Evolutionary conservation across 2,797 vertebrate species (phyloP), one percentile per base, ranked within the genome.

Genomic region (Saxicola maurus): DNA sequence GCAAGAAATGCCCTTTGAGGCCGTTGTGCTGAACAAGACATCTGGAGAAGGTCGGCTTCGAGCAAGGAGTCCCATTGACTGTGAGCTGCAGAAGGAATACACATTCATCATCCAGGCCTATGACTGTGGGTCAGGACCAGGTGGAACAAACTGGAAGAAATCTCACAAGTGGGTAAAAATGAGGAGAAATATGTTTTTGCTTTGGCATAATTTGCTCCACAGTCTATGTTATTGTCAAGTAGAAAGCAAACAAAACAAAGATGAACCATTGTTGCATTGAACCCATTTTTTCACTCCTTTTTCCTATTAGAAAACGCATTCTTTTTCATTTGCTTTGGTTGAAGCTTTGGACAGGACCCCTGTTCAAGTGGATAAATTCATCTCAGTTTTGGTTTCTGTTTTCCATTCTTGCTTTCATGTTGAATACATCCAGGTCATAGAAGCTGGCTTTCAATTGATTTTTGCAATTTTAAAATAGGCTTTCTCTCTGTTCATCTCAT

Each of bases 31-130:
- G 92, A 99, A 99, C 95, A 98, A 98, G 86, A 99, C 99, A 5
- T 99, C 99, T 2, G 99, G 99, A 23, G 98, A 99, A 96, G 99
- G 99, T 90, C 98, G 98, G 88, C 98, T 99, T 81, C 98, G 91
- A 84, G 98, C 98, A 30, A 97, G 95, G 25, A 97, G 98, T 61
- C 97, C 98, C 84, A 98, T 99, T 65, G 98, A 99, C 97, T 99
- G 99, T 55, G 99, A 99, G 93, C 94, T 98, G 73, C 99, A 99
- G 96, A 99, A 99, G 94, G 99, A 99, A 72, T 99, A 99, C 90
- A 99, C 98, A 2, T 99, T 99, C 96, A 98, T 99, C 97, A 99
- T 99, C 94, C 99, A 99, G 95, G 99, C 99, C 42, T 98, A 99
- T 1, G 99, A 99, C 88, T 99, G 99, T 10, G 99, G 99, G 1